Evolutionary conservation across 1,140 invertebrate genomes (phyloP), one percentile per base, ranked within the genome.

Genomic region (Potamilus streckersoni): DNA sequence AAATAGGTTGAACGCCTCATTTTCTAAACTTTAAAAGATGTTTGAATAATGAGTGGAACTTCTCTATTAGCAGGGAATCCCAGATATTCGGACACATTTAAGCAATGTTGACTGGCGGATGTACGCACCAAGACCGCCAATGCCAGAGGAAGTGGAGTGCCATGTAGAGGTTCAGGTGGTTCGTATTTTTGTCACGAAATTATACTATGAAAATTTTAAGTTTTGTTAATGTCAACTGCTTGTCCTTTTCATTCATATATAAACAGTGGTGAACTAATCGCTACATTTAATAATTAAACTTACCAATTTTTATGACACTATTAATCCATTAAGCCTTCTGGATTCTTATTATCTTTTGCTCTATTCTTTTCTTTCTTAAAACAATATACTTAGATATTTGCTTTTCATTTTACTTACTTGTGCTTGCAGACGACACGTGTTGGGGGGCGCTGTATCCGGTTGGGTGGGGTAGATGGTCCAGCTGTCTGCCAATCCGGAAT

Each of bases 401-500:
- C 38, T 49, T 38, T 8, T 49, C 11, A 49, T 49, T 6, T 49
- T 49, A 49, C 38, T 49, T 49, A 49, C 38, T 59, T 17, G 56
- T 73, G 56, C 11, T 57, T 68, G 58, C 73, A 74, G 73, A 38
- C 57, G 4, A 56, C 59, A 16, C 12, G 19, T 23, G 59, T 74
- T 19, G 73, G 73, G 12, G 73, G 73, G 23, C 57, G 73, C 17
- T 74, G 73, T 69, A 67, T 74, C 17, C 17, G 73, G 19, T 67
- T 74, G 13, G 73, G 66, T 13, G 73, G 73, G 12, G 58, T 31
- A 15, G 31, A 59, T 20, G 56, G 67, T 13, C 31, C 61, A 56
- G 65, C 73, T 16, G 73, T 74, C 4, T 74, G 73, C 67, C 73
- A 74, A 58, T 74, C 73, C 8, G 73, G 73, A 31, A 74, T 74